Percentiles rank a stretch among this genome's conserved stretches.
Evolutionary conservation across 2,797 vertebrate species (phyloP).

Genomic region (Hemibagrus guttatus): DNA sequence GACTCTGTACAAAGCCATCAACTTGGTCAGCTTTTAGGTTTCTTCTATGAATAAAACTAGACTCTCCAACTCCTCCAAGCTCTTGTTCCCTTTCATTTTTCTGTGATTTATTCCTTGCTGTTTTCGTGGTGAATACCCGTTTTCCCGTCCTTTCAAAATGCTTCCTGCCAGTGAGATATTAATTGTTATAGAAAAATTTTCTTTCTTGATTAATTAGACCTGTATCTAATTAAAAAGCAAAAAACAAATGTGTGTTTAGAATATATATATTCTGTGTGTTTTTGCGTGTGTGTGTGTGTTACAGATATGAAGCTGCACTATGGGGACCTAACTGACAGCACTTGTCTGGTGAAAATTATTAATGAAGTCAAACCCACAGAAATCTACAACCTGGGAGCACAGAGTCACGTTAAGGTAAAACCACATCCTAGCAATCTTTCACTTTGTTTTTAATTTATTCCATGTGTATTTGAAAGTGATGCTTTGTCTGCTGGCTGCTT

Average conservation of each 20-base stretch:
- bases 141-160: neutral
- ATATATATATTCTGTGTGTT: neutral
- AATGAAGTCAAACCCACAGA: conserved; percentile 93
- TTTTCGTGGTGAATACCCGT: neutral
- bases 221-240: too few relatives aligned
- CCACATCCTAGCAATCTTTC: neutral
- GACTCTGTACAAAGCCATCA: neutral
- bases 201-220: neutral
- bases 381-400: conserved; percentile 98
- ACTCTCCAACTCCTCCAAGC: neutral
- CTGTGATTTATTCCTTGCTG: neutral
- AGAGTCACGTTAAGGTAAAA: conserved; percentile 97
- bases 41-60: neutral
- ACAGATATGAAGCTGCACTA: conserved; percentile 98
- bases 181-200: neutral
- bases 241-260: too few relatives aligned
- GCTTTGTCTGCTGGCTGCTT: conserved; percentile 61
- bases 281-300: conserved; percentile 16
- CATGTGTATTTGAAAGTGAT: conserved; percentile 16
- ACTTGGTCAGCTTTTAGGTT: neutral
- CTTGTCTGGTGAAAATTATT: conserved; percentile 98
- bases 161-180: neutral
- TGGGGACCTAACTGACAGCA: conserved; percentile 97
- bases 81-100: neutral
- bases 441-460: neutral